Percentiles rank a stretch among this genome's conserved stretches.
Conservation (phyloP, 64 coral and sea anemone species). For the Catalaphyllia jardinei region DNA sequence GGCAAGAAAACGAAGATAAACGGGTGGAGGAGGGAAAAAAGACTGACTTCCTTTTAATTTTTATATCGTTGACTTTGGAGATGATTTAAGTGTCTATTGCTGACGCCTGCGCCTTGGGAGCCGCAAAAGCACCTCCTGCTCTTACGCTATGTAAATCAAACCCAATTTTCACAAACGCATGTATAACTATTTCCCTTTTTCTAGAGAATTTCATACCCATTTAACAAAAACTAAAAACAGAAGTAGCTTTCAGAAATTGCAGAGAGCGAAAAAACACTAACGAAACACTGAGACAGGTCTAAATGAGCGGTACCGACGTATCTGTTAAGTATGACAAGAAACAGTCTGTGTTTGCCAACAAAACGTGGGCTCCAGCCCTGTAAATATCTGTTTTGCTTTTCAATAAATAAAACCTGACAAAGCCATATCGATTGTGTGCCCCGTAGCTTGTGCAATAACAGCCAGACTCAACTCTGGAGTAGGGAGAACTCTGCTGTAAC, state of each 20-base stretch:
- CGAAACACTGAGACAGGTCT: not conserved
- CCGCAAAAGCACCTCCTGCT: no score
- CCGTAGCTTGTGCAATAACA: conserved; percentile 43
- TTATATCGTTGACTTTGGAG: no score
- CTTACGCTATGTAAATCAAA: no score
- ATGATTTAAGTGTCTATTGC: no score
- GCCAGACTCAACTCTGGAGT: conserved; percentile 44
- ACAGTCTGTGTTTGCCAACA: conserved; percentile 16
- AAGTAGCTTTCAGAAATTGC: no score
- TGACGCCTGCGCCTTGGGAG: no score
- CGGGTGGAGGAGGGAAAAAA: no score
- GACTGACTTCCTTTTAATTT: no score
- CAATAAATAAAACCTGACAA: conserved; percentile 50
- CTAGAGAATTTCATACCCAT: not conserved
- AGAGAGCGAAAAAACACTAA: conserved; percentile 17
- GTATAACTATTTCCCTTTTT: not conserved
- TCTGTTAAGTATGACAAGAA: conserved; percentile 44
- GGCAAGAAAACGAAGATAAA: no score
- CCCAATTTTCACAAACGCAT: no score
- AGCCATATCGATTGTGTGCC: conserved; percentile 56
- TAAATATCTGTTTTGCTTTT: conserved; percentile 67
- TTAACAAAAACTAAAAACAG: no score
- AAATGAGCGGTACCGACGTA: conserved; percentile 7
- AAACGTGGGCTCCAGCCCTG: conserved; percentile 53
- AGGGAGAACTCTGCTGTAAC: conserved; percentile 26